Evolutionary conservation across 2,113 vertebrate genomes (phyloP), one percentile per base, ranked within the genome.

Genomic region (Paramormyrops kingsleyae): DNA sequence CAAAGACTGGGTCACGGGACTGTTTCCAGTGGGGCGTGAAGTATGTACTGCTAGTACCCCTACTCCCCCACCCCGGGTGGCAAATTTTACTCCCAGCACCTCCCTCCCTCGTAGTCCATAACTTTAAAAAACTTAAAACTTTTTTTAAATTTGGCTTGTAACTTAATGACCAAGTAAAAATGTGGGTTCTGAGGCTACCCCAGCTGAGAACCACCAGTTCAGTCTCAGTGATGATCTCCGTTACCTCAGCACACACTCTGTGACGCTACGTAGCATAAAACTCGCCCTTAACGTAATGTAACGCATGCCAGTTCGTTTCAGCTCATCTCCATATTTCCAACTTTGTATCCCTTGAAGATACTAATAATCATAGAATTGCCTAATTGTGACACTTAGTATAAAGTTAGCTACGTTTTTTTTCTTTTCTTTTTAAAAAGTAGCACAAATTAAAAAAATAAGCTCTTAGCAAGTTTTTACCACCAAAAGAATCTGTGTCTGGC

Each of bases 401-500:
- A 80, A 80, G 74, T 35, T 7, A 80, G 6, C 1, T 21, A 80
- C 13, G 0, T 80, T 80, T 42, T 80, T 5, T 80, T 39, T 4
- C 0, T 70, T 31, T 66, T 12, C 10, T 66, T 66, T 66, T 27
- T 27, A 42, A 77, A 39, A 77, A 77, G 70, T 39, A 77, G 70
- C 27, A 19, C 15, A 77, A 19, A 42, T 39, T 10, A 2, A 39
- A 15, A 39, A 17, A 77, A 19, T 3, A 42, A 77, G 74, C 35
- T 42, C 35, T 80, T 42, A 42, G 83, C 39, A 84, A n/a, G 44
- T 84, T 44, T 84, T 84, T 4, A 24, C 44, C 42, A 84, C 7
- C 83, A 84, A 84, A 84, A 47, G 83, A 84, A 84, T 84, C 21
- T 13, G 44, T 47, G 83, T 84, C 83, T 84, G 42, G 83, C 44